Base-by-base conservation (phyloP, 2,888 invertebrate genomes). In the Margaritifera margaritifera region DNA sequence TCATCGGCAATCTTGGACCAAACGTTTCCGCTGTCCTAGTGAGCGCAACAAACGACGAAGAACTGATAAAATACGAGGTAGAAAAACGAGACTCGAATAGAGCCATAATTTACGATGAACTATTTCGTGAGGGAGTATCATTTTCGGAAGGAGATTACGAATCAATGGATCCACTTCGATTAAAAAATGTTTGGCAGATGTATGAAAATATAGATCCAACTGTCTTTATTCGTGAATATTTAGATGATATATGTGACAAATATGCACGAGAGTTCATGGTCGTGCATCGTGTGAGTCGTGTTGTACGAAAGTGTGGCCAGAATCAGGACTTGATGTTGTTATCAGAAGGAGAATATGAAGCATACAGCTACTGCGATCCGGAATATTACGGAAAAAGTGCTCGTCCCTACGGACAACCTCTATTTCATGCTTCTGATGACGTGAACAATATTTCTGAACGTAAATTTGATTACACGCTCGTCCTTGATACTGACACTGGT, bases 251-350 rank as follows among this genome's bases (percentile, higher is more conserved):
- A 19, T 84, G 83, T 72, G 83, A 84, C 56, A 68, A 80, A 57
- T 84, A 81, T 60, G 81, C 83, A 1, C 75, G 80, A 19, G 85
- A 86, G 64, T 86, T 86, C 68, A 86, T 77, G 77, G 83, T 84
- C n/a, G 75, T 86, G 11, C 86, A 86, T 57, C 75, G 86, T 19
- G 83, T 83, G 8, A 84, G 83, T 55, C 73, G 84, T 11, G 85
- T 86, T 1, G 68, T 86, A 18, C 69, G 83, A 31, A 86, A 86
- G 71, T 86, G 86, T 72, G 86, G 85, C 0, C 86, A 86, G 63
- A 86, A 86, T 68, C 86, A 86, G 69, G 86, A 86, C 66, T 69
- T 86, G n/a, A 84, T 86, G 83, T 70, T 86, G 3, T 68, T 86
- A 6, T 85, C 84, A 1, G 84, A 84, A 24, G 86, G 86, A 0